These are phyloP conservation scores for Notothenia coriiceps DNA, from an alignment of 2,113 vertebrate species.

Conservation along the genomic window DNA sequence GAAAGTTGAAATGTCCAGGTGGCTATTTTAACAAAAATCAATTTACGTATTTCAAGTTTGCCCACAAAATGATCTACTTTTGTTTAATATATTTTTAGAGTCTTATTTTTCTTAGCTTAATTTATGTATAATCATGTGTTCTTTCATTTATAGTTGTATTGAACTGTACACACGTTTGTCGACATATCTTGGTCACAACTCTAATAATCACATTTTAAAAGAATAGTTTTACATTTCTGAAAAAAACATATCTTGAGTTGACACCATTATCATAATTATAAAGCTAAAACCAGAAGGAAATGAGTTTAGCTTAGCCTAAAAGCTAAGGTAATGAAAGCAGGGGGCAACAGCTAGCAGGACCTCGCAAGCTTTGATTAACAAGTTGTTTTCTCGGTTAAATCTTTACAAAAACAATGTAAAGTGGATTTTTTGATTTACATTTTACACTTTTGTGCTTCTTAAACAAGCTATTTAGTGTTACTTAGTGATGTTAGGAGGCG, in stretches of 20 bases:
- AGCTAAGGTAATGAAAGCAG: background rate
- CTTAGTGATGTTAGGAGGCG: background rate
- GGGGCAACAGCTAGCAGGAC: background rate
- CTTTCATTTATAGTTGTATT: background rate
- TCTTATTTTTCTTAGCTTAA: background rate
- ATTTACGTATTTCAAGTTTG: background rate
- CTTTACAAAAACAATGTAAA: too few relatives aligned
- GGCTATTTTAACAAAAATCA: background rate
- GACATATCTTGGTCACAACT: background rate
- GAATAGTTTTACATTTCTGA: background rate
- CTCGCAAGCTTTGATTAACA: too few relatives aligned
- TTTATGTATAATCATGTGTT: background rate
- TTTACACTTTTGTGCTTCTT: too few relatives aligned
- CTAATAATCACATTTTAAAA: slow-evolving; percentile 5
- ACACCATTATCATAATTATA: background rate
- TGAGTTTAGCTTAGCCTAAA: background rate
- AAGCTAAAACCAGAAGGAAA: background rate
- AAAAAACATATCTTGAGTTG: background rate
- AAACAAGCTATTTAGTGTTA: background rate
- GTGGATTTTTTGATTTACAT: too few relatives aligned
- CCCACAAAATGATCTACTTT: background rate
- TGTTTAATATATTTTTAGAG: background rate
- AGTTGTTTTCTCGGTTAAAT: too few relatives aligned
- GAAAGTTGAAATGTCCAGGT: background rate
- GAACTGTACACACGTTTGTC: background rate